Evolutionary conservation across 2,113 vertebrate species (phyloP).

Genomic region (Danio rerio): GRCz12tu NC_133192.1:34424501-34425000

Average conservation of each 20-base stretch:
- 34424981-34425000: too few species aligned
- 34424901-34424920: background rate
- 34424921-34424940: background rate
- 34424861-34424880: background rate
- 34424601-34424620: background rate
- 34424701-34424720: constrained; percentile 3
- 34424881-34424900: background rate
- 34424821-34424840: background rate
- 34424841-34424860: background rate
- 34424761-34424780: background rate
- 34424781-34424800: background rate
- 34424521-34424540: background rate
- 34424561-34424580: background rate
- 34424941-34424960: too few species aligned
- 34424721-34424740: constrained; percentile 12
- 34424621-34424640: background rate
- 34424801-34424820: background rate
- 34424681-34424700: constrained; percentile 14
- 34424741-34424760: background rate
- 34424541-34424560: background rate
- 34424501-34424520: background rate
- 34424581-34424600: background rate
- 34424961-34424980: too few species aligned
- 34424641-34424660: constrained; percentile 1
- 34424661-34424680: constrained; percentile 11